Evolutionary conservation across 2,797 vertebrate species (phyloP), one percentile per base, ranked within the genome.

Genomic region (Lepidocolaptes lacrymiger): DNA sequence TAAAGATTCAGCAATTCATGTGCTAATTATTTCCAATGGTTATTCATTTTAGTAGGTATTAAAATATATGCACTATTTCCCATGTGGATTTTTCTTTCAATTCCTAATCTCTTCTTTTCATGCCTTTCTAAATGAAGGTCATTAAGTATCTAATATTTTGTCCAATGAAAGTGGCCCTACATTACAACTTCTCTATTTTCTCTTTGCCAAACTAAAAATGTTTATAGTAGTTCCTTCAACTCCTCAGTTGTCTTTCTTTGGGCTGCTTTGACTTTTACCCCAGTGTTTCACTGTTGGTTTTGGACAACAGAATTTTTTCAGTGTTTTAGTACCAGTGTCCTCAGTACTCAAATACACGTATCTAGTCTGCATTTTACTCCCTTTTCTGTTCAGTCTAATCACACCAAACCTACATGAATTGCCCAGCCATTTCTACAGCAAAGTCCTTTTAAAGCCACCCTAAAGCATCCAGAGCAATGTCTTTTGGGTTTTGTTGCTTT

Each of bases 1-100:
- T 73, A 73, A 85, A 78, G 16, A 90, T 85, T 95, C 54, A 77
- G 34, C 87, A 77, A 71, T 95, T 92, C 68, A 77, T 84, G 62
- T 88, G 88, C 61, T 85, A 85, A 94, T 95, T 93, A 81, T 43
- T 95, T 93, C 49, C 54, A 68, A 5, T 85, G 34, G 37, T 77
- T 95, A 83, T 83, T 88, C 61, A 68, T 85, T 83, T 93, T 76
- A 92, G 63, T 71, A 74, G 37, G 26, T 77, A 68, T 54, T 91
- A 77, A 81, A 88, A 61, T 68, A 18, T 23, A 9, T 77, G n/a
- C 22, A 41, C 77, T 91, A 78, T 86, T 91, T 94, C 93, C 81
- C 85, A 20, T 75, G 82, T 89, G 76, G 30, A 68, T 78, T 95
- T 89, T 85, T 67, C 82, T 88, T 89, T 39, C 30, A 51, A 24